phyloP scores from a whole-genome alignment of 2,797 vertebrate species.

The Typhlichthys subterraneus region DNA sequence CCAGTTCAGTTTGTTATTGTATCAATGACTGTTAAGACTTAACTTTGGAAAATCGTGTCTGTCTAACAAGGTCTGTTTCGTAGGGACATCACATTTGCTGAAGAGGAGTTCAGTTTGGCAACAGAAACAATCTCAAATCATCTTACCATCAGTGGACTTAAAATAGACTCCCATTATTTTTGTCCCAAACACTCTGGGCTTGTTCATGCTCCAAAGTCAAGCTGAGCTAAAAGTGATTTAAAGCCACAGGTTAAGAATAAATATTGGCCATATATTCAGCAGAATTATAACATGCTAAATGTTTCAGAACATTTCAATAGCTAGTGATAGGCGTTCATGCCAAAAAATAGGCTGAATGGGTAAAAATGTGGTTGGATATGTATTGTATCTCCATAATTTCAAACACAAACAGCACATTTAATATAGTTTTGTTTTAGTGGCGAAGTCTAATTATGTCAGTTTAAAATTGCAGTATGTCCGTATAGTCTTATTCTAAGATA shows the following conservation, averaged over 20 bases:
- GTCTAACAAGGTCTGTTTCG: slow-evolving; percentile 72
- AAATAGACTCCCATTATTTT: slow-evolving; percentile 68
- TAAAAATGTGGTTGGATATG: slow-evolving; percentile 13
- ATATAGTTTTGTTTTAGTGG: not conserved
- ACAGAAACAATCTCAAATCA: slow-evolving; percentile 65
- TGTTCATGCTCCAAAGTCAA: slow-evolving; percentile 50
- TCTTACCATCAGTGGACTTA: slow-evolving; percentile 60
- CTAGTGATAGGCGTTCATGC: slow-evolving; percentile 28
- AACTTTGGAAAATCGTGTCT: slow-evolving; percentile 66
- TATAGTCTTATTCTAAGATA: not conserved
- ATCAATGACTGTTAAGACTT: slow-evolving; percentile 67
- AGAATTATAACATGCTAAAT: slow-evolving; percentile 19
- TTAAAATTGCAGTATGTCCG: not conserved
- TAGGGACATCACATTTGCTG: slow-evolving; percentile 58
- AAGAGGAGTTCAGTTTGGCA: slow-evolving; percentile 53
- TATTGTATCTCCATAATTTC: slow-evolving; percentile 3
- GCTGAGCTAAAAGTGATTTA: slow-evolving; percentile 43
- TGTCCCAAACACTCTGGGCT: slow-evolving; percentile 48
- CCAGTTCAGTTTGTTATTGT: slow-evolving; percentile 72
- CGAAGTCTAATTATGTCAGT: not conserved
- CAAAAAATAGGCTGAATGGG: slow-evolving; percentile 17
- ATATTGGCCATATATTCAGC: slow-evolving; percentile 39
- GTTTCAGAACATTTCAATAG: slow-evolving; percentile 31
- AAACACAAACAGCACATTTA: slow-evolving; percentile 8
- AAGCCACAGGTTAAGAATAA: slow-evolving; percentile 34